Evolutionary conservation across 2,113 vertebrate genomes (phyloP).

Genomic region (Phasianus colchicus): DNA sequence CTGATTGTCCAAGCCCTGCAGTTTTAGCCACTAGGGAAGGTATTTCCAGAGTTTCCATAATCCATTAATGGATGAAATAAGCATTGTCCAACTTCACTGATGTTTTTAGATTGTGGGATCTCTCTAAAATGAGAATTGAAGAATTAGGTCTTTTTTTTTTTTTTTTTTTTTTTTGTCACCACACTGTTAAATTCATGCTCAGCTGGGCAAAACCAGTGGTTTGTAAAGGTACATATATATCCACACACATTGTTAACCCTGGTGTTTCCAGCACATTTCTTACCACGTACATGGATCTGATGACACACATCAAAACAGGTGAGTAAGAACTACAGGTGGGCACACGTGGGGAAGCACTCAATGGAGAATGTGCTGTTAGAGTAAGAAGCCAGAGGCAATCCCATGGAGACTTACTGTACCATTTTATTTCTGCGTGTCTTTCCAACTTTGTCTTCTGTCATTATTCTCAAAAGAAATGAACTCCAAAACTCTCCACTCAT

Average conservation of each 20-base stretch:
- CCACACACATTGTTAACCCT: neutral
- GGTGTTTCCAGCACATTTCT: neutral
- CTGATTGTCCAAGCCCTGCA: neutral
- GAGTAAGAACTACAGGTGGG: neutral
- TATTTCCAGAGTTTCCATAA: neutral
- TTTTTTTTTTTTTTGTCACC: neutral
- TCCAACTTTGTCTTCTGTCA: neutral
- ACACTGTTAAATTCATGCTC: neutral
- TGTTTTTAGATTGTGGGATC: neutral
- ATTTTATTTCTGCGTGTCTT: neutral
- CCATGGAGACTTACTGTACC: neutral
- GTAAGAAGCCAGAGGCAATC: neutral
- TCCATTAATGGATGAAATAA: neutral
- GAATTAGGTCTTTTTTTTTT: neutral
- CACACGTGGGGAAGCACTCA: neutral
- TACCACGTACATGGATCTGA: neutral
- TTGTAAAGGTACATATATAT: neutral
- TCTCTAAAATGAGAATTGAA: neutral
- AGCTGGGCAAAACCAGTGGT: neutral
- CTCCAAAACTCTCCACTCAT: neutral
- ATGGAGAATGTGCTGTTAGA: fast-evolving
- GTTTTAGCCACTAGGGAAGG: neutral
- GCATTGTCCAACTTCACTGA: neutral
- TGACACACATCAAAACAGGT: neutral
- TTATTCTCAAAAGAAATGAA: neutral